Evolutionary conservation across 2,797 vertebrate species (phyloP), one percentile per base, ranked within the genome.

Genomic region (Myotis myotis): DNA sequence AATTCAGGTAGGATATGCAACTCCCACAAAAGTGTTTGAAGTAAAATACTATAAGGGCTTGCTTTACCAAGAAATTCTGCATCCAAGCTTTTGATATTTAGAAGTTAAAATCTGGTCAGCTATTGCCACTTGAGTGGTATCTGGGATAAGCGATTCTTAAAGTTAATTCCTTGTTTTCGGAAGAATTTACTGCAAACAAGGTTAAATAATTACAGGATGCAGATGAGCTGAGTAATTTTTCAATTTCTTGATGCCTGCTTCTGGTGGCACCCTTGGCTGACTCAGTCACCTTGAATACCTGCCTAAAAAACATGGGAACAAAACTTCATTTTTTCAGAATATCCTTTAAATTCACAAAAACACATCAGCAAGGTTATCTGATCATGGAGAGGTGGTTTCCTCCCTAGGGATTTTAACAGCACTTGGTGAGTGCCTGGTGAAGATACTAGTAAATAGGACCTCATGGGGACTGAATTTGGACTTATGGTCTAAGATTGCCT

Each of bases 181-280:
- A 74, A 71, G 84, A 76, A 55, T 10, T 76, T 70, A 23, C 36
- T 76, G n/a, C 91, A 81, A 94, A 88, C 70, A 62, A 83, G 60
- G 66, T 55, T 75, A 70, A 95, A 28, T 94, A 91, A 93, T 94
- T 83, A 83, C 25, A 83, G 88, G 92, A 80, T 88, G 70, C 70
- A 20, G 47, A 51, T 51, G 68, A 94, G 71, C 30, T 79, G 88
- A 79, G 86, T 81, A 55, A 53, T 66, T 74, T 80, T 91, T 76
- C 28, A 70, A 1, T 70, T 70, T 78, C 53, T 91, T 75, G 44
- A 87, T 95, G 79, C 62, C 71, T 94, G 80, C 81, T 60, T 95
- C 86, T 89, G 87, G 36, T 89, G 64, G 38, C 62, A 53, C 19
- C 60, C n/a, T 70, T 57, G 76, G 68, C 78, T 66, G 90, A 53